Base-by-base conservation (phyloP, 2,113 vertebrate genomes). In the Okapia johnstoni region DNA sequence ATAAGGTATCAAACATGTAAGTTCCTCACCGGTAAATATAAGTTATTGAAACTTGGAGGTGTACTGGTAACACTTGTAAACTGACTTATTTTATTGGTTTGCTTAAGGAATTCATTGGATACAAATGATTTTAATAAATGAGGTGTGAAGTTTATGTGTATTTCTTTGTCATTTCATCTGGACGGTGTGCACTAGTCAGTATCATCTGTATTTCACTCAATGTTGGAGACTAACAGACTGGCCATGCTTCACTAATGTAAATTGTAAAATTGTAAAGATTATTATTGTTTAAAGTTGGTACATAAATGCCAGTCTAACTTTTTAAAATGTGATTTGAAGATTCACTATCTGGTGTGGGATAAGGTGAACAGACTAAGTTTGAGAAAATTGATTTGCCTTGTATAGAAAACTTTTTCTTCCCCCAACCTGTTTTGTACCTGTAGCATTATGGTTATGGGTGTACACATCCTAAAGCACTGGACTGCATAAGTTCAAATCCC, bases 281-380 rank as follows among this genome's bases (percentile, higher is more conserved):
- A 88, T 85, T 61, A 16, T 88, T 81, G 80, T 88, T 88, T 89
- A 86, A 73, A 94, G 33, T 91, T 94, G 73, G 21, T n/a, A 84
- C 55, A 19, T 91, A 83, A 79, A 40, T 77, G 9, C 26, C 89
- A 60, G 3, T 92, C 10, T 87, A 33, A 60, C 40, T 86, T 94
- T 90, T 92, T 85, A 95, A 85, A 36, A 43, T 93, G n/a, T 89
- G 40, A 80, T 55, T 88, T 96, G 70, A 96, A 96, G 54, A 88
- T 84, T 61, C 85, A 84, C 36, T 30, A 36, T 89, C 26, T 84
- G 7, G 9, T 79, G 40, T 26, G 11, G 19, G 17, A 50, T 95
- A 92, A 93, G 85, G 58, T 85, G 66, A 95, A 73, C 73, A 85
- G 43, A 85, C 85, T 86, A 81, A 52, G 88, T 97, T 76, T 52